phyloP scores from a whole-genome alignment of 2,113 vertebrate species.

The Nesospiza acunhae region DNA sequence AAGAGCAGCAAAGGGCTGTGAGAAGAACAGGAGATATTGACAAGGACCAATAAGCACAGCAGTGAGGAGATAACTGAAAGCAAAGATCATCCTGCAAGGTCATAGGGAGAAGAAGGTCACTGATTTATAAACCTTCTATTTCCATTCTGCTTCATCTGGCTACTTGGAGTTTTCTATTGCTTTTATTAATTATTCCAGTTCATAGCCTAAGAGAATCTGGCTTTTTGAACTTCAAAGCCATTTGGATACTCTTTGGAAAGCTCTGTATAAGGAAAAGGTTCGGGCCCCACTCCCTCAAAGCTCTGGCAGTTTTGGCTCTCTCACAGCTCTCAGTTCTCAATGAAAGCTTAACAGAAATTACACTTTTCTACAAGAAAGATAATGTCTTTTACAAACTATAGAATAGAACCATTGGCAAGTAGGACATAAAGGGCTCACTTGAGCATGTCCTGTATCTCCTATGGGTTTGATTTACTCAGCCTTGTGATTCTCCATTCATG shows the following conservation, averaged over 20 bases:
- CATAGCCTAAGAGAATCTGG: background rate
- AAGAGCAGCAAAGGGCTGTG: background rate
- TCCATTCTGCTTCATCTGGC: background rate
- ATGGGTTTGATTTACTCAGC: slow-evolving; percentile 29
- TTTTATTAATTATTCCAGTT: slow-evolving; percentile 38
- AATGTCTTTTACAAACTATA: slow-evolving; percentile 4
- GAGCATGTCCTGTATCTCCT: background rate
- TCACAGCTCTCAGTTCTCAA: background rate
- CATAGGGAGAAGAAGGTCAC: background rate
- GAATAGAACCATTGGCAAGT: slow-evolving; percentile 16
- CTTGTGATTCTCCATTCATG: slow-evolving; percentile 9
- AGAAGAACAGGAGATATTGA: background rate
- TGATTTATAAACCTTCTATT: background rate
- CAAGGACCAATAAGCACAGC: background rate
- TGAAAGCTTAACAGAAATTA: slow-evolving; percentile 19
- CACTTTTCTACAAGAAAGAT: background rate
- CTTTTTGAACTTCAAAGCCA: slow-evolving; percentile 40
- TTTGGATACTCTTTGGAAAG: slow-evolving; percentile 5
- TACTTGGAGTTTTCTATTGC: background rate
- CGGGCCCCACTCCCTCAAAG: slow-evolving; percentile 4
- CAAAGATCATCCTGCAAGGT: background rate
- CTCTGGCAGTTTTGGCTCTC: background rate
- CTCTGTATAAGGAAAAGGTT: background rate
- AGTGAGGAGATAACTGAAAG: background rate
- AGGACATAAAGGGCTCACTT: background rate